A percentile compares a stretch with the other conserved stretches of the same genome.
These are phyloP conservation scores for Patella caerulea DNA, from an alignment of 2,888 invertebrate species.

Conservation along the genomic window DNA sequence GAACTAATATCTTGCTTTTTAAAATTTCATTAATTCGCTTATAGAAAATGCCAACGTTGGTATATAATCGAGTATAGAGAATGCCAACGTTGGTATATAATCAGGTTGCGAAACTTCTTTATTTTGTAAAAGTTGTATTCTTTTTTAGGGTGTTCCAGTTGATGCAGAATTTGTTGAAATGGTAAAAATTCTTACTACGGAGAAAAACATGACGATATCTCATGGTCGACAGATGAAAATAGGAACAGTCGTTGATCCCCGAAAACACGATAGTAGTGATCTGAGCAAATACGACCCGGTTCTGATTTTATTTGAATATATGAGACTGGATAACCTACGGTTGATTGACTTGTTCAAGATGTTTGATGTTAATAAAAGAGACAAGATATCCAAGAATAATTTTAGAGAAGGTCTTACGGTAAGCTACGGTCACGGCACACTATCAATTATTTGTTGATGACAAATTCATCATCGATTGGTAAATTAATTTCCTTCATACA, in stretches of 20 bases:
- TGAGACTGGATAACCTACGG: constrained; percentile 60
- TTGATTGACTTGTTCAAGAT: constrained; percentile 64
- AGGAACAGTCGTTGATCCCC: constrained; percentile 38
- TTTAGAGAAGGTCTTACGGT: constrained; percentile 58
- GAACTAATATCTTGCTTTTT: too few species aligned
- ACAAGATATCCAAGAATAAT: constrained; percentile 51
- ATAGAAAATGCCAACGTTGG: too few species aligned
- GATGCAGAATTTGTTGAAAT: constrained; percentile 41
- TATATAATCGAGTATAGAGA: too few species aligned
- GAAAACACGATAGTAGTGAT: constrained; percentile 52
- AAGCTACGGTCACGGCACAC: constrained; percentile 20
- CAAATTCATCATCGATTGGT: too few species aligned
- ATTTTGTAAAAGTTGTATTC: background rate
- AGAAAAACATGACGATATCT: constrained; percentile 34
- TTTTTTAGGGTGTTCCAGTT: constrained; percentile 43
- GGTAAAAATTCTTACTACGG: constrained; percentile 27
- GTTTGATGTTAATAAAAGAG: constrained; percentile 54
- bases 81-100: too few species aligned
- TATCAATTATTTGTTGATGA: background rate
- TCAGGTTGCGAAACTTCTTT: background rate
- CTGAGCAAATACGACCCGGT: constrained; percentile 57
- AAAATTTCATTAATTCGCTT: too few species aligned
- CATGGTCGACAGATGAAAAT: constrained; percentile 41
- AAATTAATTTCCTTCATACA: too few species aligned
- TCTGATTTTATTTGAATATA: constrained; percentile 61